phyloP scores from a whole-genome alignment of 2,113 vertebrate genomes.

The Parotia lawesii region DNA sequence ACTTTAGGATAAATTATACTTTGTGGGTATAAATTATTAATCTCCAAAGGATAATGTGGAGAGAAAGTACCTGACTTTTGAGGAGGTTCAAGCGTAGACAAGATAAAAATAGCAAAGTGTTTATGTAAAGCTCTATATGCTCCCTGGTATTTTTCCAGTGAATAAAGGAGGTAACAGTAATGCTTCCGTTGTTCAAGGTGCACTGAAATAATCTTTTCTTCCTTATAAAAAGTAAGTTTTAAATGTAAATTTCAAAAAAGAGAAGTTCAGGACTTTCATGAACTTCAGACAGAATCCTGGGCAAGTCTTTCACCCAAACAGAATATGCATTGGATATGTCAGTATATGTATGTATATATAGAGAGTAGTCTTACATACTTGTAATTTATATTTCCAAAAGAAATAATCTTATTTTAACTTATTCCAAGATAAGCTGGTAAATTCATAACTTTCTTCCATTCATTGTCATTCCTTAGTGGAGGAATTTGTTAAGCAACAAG shows the following conservation, averaged over 20 bases:
- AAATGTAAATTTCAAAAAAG: not conserved
- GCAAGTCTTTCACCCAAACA: not conserved
- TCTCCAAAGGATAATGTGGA: not conserved
- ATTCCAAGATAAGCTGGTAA: not conserved
- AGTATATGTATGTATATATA: not conserved
- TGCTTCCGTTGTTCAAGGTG: not conserved
- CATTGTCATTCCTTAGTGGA: not conserved
- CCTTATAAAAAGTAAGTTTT: not conserved
- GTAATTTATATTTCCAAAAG: not conserved
- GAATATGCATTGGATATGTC: not conserved
- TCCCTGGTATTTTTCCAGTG: not conserved
- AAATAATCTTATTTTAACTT: not conserved
- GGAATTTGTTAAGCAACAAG: not conserved
- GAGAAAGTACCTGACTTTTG: not conserved
- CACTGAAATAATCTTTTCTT: not conserved
- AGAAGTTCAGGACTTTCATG: not conserved
- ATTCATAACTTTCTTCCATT: not conserved
- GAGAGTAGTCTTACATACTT: not conserved
- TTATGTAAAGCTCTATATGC: not conserved
- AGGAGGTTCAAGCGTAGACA: not conserved
- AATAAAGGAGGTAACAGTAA: not conserved
- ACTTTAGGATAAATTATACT: not conserved
- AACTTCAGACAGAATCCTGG: not conserved
- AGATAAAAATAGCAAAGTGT: not conserved
- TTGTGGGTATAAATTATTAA: not conserved